These are phyloP conservation scores for Pelosia muscerda DNA, from an alignment of 2,888 invertebrate genomes.

Conservation along the genomic window DNA sequence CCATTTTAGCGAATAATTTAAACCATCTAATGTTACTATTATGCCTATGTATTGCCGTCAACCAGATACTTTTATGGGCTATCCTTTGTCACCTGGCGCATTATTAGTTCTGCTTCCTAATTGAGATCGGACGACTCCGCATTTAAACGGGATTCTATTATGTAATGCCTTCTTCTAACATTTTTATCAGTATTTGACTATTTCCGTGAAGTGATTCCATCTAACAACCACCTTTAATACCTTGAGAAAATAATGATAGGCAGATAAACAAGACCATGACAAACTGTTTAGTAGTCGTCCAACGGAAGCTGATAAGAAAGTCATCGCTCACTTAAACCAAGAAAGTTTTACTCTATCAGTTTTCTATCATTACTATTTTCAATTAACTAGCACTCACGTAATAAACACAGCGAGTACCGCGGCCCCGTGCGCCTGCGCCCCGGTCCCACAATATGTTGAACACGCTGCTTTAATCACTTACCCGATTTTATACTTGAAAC, in stretches of 20 bases:
- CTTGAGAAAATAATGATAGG: background rate
- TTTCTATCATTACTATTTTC: slow-evolving; percentile 2
- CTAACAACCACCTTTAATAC: background rate
- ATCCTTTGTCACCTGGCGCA: background rate
- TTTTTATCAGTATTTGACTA: background rate
- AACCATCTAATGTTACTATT: background rate
- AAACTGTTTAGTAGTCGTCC: slow-evolving; percentile 2
- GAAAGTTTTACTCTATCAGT: background rate
- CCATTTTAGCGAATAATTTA: background rate
- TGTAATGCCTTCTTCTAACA: background rate
- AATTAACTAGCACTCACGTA: slow-evolving; percentile 7
- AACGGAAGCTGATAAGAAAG: slow-evolving; percentile 10
- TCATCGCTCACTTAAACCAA: slow-evolving; percentile 1
- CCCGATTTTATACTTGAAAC: slow-evolving; percentile 18
- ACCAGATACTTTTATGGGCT: too few relatives aligned
- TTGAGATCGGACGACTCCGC: background rate
- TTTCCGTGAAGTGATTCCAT: background rate
- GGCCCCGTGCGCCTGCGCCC: background rate
- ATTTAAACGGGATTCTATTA: background rate
- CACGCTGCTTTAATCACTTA: slow-evolving; percentile 26
- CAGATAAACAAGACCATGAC: background rate
- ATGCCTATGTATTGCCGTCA: too few relatives aligned
- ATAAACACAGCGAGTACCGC: background rate
- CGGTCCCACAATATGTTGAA: slow-evolving; percentile 37
- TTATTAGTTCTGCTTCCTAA: background rate